Conservation (phyloP, 2,113 vertebrate genomes). For the Sapajus apella region DNA sequence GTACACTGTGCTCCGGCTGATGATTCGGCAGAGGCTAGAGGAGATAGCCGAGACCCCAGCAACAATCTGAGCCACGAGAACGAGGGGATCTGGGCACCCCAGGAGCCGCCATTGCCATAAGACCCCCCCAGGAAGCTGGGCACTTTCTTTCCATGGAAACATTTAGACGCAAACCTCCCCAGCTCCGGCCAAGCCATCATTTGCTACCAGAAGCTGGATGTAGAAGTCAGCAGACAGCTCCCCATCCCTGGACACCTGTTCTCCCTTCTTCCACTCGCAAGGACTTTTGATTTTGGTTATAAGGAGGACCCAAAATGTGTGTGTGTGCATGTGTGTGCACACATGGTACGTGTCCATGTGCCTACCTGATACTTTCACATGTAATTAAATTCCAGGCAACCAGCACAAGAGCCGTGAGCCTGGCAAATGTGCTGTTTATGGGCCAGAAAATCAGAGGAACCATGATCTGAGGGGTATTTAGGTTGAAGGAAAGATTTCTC, state of each 20-base stretch:
- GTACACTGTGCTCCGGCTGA: slow-evolving; percentile 89
- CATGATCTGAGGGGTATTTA: not conserved
- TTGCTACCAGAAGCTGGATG: not conserved
- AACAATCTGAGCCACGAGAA: slow-evolving; percentile 70
- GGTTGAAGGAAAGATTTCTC: not conserved
- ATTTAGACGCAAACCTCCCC: not conserved
- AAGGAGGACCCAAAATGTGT: not conserved
- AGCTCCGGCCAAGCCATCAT: not conserved
- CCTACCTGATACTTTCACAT: slow-evolving; percentile 1
- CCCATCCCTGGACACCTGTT: not conserved
- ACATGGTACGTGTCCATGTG: not conserved
- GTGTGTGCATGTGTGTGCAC: accelerated
- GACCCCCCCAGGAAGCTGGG: not conserved
- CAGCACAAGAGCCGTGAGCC: not conserved
- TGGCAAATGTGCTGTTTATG: not conserved
- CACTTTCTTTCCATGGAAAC: not conserved
- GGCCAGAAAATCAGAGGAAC: not conserved
- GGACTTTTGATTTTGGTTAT: slow-evolving; percentile 8
- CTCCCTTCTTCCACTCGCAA: not conserved
- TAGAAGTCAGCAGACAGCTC: not conserved
- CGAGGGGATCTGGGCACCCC: not conserved
- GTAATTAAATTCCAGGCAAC: not conserved
- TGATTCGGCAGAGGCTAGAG: slow-evolving; percentile 92
- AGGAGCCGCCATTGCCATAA: not conserved
- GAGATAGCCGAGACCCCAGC: slow-evolving; percentile 88